These are phyloP conservation scores for Pterostichus niger DNA, from an alignment of 2,888 invertebrate genomes.

Conservation along the genomic window DNA sequence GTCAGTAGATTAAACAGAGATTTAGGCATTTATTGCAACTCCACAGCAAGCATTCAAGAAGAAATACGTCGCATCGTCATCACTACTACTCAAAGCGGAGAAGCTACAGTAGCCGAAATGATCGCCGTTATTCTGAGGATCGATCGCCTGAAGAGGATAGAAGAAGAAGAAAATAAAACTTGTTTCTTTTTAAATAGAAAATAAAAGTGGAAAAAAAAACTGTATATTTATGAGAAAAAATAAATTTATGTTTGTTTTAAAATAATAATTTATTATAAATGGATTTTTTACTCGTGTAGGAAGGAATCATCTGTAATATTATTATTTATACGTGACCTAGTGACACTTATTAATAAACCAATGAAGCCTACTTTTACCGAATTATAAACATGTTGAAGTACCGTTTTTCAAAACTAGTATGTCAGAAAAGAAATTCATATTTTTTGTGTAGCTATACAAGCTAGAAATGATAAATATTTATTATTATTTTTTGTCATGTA, in stretches of 20 bases:
- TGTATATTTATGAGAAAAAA: neutral
- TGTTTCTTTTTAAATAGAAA: neutral
- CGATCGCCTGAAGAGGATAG: slow-evolving; percentile 48
- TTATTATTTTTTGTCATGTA: slow-evolving; percentile 22
- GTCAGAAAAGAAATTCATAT: slow-evolving; percentile 13
- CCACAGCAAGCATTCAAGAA: slow-evolving; percentile 49
- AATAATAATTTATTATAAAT: too few relatives aligned
- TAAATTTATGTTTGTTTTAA: neutral
- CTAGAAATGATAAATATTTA: too few relatives aligned
- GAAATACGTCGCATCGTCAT: slow-evolving; percentile 4
- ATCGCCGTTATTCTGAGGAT: slow-evolving; percentile 63
- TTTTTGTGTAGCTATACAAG: neutral
- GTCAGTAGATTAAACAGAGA: slow-evolving; percentile 30
- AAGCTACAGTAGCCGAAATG: slow-evolving; percentile 44
- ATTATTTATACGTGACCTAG: slow-evolving; percentile 24
- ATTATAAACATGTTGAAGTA: slow-evolving; percentile 42
- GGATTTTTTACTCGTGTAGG: too few relatives aligned
- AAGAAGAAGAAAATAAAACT: slow-evolving; percentile 53
- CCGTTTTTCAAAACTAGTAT: slow-evolving; percentile 38
- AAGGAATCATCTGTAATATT: too few relatives aligned
- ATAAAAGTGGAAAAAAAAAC: too few relatives aligned
- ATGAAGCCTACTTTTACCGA: slow-evolving; percentile 42
- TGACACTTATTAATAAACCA: slow-evolving; percentile 36
- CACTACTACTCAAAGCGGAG: slow-evolving; percentile 39
- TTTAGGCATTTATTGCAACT: slow-evolving; percentile 46